Percentiles rank a stretch among this genome's conserved stretches.
Conservation (phyloP, 1,140 invertebrate genomes). For the Chironomus striatipennis region DNA sequence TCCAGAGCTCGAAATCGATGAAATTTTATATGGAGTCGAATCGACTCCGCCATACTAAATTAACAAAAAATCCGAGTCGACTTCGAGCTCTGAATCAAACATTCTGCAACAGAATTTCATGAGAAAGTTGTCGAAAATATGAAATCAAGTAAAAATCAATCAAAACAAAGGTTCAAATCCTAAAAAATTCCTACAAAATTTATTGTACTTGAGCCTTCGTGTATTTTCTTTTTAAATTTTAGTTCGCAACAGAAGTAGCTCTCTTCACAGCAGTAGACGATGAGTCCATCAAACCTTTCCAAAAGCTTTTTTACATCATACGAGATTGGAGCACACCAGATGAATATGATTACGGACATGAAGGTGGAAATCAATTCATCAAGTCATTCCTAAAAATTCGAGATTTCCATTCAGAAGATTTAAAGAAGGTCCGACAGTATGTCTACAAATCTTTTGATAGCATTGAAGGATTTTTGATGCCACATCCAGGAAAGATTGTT, state of each 20-base stretch:
- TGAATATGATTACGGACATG: neutral
- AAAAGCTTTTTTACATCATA: conserved; percentile 4
- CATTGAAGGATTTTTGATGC: neutral
- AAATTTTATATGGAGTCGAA: too few relatives aligned
- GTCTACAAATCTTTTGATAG: neutral
- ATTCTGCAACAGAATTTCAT: too few relatives aligned
- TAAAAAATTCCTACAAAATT: too few relatives aligned
- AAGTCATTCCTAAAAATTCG: neutral
- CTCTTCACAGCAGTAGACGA: neutral
- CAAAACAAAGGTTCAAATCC: too few relatives aligned
- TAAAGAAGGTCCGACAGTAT: neutral
- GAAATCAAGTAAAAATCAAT: too few relatives aligned
- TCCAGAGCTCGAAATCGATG: too few relatives aligned
- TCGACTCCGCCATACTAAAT: too few relatives aligned
- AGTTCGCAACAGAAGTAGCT: conserved; percentile 2
- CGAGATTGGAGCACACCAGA: conserved; percentile 21
- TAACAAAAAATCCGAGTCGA: too few relatives aligned
- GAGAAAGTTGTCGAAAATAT: too few relatives aligned
- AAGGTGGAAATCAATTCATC: neutral
- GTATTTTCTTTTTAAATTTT: too few relatives aligned
- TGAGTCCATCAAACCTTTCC: neutral
- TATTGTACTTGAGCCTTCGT: too few relatives aligned
- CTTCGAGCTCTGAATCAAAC: too few relatives aligned
- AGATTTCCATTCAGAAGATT: neutral
- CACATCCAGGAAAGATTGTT: conserved; percentile 15